Percentiles rank a stretch among this genome's conserved stretches.
phyloP scores from a whole-genome alignment of 2,888 invertebrate species.

The Scaptomyza reducta region DNA sequence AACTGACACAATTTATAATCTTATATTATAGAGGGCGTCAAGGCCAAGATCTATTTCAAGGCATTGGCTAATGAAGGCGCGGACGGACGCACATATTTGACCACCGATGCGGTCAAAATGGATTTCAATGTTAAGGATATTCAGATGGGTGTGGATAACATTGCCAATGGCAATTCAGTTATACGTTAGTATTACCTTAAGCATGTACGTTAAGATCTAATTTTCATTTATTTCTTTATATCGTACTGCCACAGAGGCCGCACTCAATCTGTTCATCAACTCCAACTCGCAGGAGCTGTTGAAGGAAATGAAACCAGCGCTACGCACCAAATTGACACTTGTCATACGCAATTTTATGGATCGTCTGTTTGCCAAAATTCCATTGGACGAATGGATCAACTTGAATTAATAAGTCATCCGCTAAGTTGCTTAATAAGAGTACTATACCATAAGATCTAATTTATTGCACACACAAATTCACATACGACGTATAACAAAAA shows the following conservation, averaged over 20 bases:
- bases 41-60: constrained; percentile 92
- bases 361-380: constrained; percentile 90
- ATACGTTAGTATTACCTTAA: constrained; percentile 87
- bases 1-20: neutral
- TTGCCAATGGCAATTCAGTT: constrained; percentile 91
- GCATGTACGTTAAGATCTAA: neutral
- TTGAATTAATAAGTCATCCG: constrained; percentile 59
- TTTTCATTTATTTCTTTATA: neutral
- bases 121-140: constrained; percentile 93
- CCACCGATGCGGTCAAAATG: constrained; percentile 91
- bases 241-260: constrained; percentile 87
- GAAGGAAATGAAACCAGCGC: constrained; percentile 94
- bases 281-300: constrained; percentile 92
- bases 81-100: constrained; percentile 88
- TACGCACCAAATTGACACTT: constrained; percentile 90
- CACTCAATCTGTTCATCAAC: constrained; percentile 93
- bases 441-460: constrained; percentile 52
- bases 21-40: constrained; percentile 89
- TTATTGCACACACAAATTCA: constrained; percentile 60
- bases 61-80: constrained; percentile 87
- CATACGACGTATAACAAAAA: constrained; percentile 28
- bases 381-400: constrained; percentile 91
- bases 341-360: constrained; percentile 91
- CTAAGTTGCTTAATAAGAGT: constrained; percentile 12
- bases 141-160: constrained; percentile 93